Evolutionary conservation across 2,888 invertebrate species (phyloP).

Genomic region (Macaria liturata): DNA sequence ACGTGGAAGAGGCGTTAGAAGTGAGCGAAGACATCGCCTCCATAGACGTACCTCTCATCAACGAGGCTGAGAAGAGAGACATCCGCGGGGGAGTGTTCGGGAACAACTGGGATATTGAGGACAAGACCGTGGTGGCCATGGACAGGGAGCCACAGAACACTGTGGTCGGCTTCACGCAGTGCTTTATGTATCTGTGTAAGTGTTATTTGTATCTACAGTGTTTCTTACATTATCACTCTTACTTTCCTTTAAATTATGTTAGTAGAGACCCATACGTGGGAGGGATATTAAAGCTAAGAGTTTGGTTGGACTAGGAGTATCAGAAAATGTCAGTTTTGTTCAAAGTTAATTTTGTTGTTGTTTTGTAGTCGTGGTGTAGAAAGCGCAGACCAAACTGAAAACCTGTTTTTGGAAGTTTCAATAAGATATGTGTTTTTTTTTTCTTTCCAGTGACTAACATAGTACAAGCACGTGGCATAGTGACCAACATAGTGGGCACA

Average conservation of each 20-base stretch:
- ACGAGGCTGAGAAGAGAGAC: conserved; percentile 44
- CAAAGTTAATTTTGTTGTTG: too few relatives aligned
- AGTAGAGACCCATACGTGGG: too few relatives aligned
- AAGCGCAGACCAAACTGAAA: too few relatives aligned
- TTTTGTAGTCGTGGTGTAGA: too few relatives aligned
- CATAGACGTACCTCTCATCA: conserved; percentile 29
- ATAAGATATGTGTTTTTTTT: too few relatives aligned
- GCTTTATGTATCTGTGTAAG: conserved; percentile 75
- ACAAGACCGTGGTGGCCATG: conserved; percentile 28
- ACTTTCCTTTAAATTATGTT: too few relatives aligned
- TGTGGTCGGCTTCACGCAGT: conserved; percentile 67
- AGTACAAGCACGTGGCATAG: conserved; percentile 68
- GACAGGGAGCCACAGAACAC: conserved; percentile 42
- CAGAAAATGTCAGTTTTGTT: too few relatives aligned
- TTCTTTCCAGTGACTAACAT: conserved; percentile 81
- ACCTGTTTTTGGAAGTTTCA: too few relatives aligned
- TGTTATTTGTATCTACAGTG: conserved; percentile 26
- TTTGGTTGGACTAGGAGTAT: too few relatives aligned
- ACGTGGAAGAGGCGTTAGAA: conserved; percentile 70
- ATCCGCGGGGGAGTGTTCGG: conserved; percentile 56
- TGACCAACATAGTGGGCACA: conserved; percentile 75
- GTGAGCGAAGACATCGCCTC: conserved; percentile 55
- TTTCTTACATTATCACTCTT: too few relatives aligned
- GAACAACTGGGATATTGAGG: conserved; percentile 61
- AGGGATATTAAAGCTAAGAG: too few relatives aligned